Percentiles rank a stretch among this genome's conserved stretches.
Evolutionary conservation across 2,797 vertebrate genomes (phyloP).

Genomic region (Sciurus vulgaris): DNA sequence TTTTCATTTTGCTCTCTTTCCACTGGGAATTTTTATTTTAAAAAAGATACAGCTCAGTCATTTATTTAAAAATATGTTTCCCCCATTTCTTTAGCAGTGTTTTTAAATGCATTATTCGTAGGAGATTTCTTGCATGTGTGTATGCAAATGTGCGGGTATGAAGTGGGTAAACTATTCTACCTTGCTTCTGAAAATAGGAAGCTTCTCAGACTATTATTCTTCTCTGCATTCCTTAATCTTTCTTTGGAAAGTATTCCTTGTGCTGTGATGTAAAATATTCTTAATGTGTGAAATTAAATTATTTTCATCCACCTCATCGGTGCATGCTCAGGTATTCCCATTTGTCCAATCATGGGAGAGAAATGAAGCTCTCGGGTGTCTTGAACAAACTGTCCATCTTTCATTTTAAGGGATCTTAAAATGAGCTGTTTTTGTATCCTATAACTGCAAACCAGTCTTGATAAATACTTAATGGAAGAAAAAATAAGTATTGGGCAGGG

Average conservation of each 20-base stretch:
- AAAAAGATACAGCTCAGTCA: neutral
- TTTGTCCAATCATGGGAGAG: slow-evolving; percentile 40
- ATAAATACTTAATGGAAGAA: neutral
- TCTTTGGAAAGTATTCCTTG: slow-evolving; percentile 9
- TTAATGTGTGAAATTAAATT: neutral
- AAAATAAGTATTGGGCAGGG: neutral
- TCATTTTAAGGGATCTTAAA: neutral
- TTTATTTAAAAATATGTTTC: neutral
- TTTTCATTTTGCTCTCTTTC: neutral
- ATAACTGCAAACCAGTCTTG: neutral
- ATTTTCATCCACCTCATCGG: neutral
- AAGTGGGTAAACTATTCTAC: neutral
- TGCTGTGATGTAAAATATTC: neutral
- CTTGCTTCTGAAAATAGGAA: neutral
- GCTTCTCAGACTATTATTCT: neutral
- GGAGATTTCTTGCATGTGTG: neutral
- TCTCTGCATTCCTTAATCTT: neutral
- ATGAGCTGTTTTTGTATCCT: neutral
- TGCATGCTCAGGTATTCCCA: neutral
- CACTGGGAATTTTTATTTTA: neutral
- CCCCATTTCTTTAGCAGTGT: neutral
- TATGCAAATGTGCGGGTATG: accelerated
- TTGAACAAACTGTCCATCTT: neutral
- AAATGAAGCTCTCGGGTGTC: neutral
- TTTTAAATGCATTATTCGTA: neutral